phyloP scores from a whole-genome alignment of 2,888 invertebrate genomes.

The Elysia crispata region DNA sequence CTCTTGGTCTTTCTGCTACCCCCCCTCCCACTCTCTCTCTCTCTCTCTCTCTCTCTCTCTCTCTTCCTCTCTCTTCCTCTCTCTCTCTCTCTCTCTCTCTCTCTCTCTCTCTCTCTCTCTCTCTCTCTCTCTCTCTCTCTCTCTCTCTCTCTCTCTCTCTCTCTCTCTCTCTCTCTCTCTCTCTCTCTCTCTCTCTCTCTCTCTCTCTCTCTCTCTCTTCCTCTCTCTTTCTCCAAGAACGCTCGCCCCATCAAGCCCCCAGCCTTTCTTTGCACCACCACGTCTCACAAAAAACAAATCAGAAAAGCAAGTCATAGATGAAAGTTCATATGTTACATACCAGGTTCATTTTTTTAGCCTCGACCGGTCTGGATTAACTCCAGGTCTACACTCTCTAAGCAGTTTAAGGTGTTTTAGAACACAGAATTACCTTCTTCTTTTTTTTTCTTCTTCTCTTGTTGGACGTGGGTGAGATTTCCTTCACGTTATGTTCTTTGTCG shows the following conservation, averaged over 20 bases:
- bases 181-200: too few relatives aligned
- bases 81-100: slow-evolving; percentile 9
- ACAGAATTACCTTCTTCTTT: neutral
- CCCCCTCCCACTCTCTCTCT: slow-evolving; percentile 26
- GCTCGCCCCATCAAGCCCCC: too few relatives aligned
- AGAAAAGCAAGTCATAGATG: too few relatives aligned
- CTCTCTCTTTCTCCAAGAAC: too few relatives aligned
- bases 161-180: slow-evolving; percentile 3
- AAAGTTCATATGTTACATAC: too few relatives aligned
- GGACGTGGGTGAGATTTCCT: too few relatives aligned
- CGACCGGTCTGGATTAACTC: neutral
- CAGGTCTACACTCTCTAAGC: neutral
- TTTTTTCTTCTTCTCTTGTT: neutral
- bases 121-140: neutral
- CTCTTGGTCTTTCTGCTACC: neutral
- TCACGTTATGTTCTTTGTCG: too few relatives aligned
- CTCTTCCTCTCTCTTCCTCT: slow-evolving; percentile 10
- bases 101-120: neutral
- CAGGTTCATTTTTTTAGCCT: too few relatives aligned
- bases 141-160: neutral
- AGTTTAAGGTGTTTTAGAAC: neutral
- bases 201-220: too few relatives aligned
- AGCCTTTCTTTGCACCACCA: too few relatives aligned
- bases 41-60: slow-evolving; percentile 12
- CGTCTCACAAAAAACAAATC: too few relatives aligned